A percentile compares a stretch with the other conserved stretches of the same genome.
phyloP scores from a whole-genome alignment of 2,888 invertebrate species.

The Sialis lutaria region DNA sequence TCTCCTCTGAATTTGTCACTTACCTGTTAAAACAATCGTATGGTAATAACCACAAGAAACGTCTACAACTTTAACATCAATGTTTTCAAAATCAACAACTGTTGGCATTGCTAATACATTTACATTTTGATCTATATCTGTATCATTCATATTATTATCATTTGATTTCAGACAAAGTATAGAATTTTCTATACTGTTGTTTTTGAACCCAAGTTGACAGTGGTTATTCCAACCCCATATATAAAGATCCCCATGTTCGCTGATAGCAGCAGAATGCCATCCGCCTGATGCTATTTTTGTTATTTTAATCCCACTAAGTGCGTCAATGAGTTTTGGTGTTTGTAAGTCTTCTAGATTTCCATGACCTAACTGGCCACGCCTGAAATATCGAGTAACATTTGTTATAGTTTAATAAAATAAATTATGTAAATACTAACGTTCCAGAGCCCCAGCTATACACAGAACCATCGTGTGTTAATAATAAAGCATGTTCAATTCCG shows the following conservation, averaged over 20 bases:
- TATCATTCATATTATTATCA: slow-evolving; percentile 6
- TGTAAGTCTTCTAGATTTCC: slow-evolving; percentile 45
- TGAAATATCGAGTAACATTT: slow-evolving; percentile 24
- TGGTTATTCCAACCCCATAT: slow-evolving; percentile 84
- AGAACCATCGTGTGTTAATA: slow-evolving; percentile 49
- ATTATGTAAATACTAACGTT: slow-evolving; percentile 35
- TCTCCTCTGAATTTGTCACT: slow-evolving; percentile 7
- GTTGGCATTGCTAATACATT: slow-evolving; percentile 28
- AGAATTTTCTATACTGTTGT: slow-evolving; percentile 20
- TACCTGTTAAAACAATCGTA: slow-evolving; percentile 47
- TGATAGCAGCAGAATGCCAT: slow-evolving; percentile 73
- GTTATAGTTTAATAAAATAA: slow-evolving; percentile 6
- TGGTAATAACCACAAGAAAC: slow-evolving; percentile 64
- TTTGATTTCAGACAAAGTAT: slow-evolving; percentile 6
- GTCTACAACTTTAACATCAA: slow-evolving; percentile 24
- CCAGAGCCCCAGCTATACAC: slow-evolving; percentile 75
- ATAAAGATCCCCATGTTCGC: slow-evolving; percentile 66
- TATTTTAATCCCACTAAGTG: slow-evolving; percentile 58
- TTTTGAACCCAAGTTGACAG: slow-evolving; percentile 61
- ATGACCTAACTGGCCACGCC: slow-evolving; percentile 77
- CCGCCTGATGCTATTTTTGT: slow-evolving; percentile 58
- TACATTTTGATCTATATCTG: slow-evolving; percentile 12
- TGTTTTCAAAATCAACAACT: slow-evolving; percentile 27
- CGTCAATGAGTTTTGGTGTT: slow-evolving; percentile 47
- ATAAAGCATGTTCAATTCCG: slow-evolving; percentile 66